phyloP scores from a whole-genome alignment of 2,113 vertebrate genomes.

The Corynorhinus townsendii region DNA sequence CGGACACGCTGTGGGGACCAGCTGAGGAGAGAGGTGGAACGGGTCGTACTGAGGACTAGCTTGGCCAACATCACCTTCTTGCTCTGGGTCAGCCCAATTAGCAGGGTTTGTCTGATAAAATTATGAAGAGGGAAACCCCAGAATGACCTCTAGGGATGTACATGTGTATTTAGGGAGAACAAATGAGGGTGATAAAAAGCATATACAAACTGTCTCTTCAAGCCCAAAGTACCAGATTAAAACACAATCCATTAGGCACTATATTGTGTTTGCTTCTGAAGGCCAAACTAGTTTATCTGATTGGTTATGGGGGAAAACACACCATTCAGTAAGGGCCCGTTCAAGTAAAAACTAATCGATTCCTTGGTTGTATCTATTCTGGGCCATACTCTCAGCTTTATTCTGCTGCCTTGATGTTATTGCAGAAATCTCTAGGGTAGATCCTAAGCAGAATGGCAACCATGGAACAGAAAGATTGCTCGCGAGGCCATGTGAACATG shows the following conservation, averaged over 20 bases:
- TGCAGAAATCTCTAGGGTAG: background rate
- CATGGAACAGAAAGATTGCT: background rate
- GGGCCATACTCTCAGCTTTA: background rate
- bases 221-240: background rate
- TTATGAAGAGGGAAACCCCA: constrained; percentile 29
- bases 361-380: background rate
- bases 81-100: constrained; percentile 54
- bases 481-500: background rate
- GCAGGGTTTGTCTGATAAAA: constrained; percentile 59
- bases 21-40: background rate
- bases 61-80: background rate
- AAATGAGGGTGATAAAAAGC: constrained; percentile 24
- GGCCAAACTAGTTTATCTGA: background rate
- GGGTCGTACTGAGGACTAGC: background rate
- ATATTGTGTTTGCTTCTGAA: background rate
- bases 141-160: background rate
- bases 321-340: background rate
- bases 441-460: background rate
- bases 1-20: background rate
- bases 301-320: too few relatives aligned
- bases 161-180: background rate
- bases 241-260: background rate
- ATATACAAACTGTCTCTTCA: background rate
- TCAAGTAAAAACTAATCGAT: background rate
- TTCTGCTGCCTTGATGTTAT: background rate